phyloP scores from a whole-genome alignment of 2,113 vertebrate genomes.

The Phyllostomus hastatus region DNA sequence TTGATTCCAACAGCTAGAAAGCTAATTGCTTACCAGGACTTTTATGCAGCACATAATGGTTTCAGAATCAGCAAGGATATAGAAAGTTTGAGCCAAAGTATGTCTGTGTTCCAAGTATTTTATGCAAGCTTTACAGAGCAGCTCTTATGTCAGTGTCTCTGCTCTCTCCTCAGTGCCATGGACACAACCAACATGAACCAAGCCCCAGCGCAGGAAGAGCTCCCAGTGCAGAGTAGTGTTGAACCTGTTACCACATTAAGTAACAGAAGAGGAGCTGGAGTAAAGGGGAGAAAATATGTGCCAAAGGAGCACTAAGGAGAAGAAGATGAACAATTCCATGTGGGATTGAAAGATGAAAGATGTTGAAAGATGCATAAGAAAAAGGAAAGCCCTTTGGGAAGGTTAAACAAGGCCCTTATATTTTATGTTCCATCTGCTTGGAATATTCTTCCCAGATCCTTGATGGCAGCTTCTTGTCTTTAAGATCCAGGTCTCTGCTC shows the following conservation, averaged over 20 bases:
- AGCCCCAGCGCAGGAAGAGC: accelerated
- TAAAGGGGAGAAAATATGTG: background rate
- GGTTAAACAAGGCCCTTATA: background rate
- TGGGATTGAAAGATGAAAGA: background rate
- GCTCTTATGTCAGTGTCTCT: background rate
- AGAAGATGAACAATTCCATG: background rate
- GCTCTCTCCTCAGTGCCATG: accelerated
- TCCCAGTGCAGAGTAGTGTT: accelerated
- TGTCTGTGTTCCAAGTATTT: background rate
- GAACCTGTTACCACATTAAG: background rate
- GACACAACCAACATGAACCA: too few species aligned
- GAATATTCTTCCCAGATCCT: background rate
- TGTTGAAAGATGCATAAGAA: background rate
- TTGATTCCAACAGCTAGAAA: background rate
- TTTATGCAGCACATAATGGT: accelerated
- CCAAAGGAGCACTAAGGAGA: too few species aligned
- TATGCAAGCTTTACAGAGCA: background rate
- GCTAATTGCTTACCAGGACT: background rate
- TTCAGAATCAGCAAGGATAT: background rate
- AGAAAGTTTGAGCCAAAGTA: background rate
- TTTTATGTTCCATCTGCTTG: background rate
- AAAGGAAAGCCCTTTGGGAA: background rate
- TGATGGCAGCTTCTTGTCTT: too few species aligned
- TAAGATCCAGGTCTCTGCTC: background rate
- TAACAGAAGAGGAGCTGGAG: background rate